Evolutionary conservation across 2,888 invertebrate species (phyloP), one percentile per base, ranked within the genome.

Genomic region (Calameuta idolon): DNA sequence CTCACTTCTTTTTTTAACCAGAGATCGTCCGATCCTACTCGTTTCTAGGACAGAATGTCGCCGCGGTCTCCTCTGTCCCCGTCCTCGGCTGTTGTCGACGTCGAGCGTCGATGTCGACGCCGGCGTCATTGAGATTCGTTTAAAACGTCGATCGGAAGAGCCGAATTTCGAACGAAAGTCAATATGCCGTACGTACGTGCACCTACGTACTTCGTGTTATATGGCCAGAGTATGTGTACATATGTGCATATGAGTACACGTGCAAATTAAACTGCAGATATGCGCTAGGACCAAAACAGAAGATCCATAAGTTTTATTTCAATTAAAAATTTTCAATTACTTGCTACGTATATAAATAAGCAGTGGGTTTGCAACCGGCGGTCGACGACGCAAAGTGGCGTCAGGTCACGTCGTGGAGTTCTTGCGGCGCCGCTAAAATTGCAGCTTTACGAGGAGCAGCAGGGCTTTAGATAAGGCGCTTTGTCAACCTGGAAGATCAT

Each of bases 1-100:
- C 77, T 37, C 55, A 23, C 73, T 76, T 79, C 77, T 80, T 75
- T 78, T 69, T 71, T 78, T 12, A 73, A 75, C 33, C 40, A 55
- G 76, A 76, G 76, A 34, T 68, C 33, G 55, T n/a, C n/a, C 75
- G 69, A 30, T 34, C 33, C 69, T 73, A 15, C 34, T 30, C 40
- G 33, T 33, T 71, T 34, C 76, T 68, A 35, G 31, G 69, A 35
- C 75, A n/a, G 40, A 55, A 55, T 55, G 55, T 23, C 55, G 23
- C 55, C 55, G 55, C 55, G 55, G 55, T 55, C 23, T 23, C 2
- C 55, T 55, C 55, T 55, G 23, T 55, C 23, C 23, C 9, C 23
- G 23, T 55, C 9, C 55, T 55, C 23, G 55, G 23, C 23, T 55
- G 55, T 55, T 23, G 55, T 40, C 23, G 40, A 5, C 9, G 55